Base-by-base conservation (phyloP, 1,140 invertebrate species). In the Aphis craccivora region DNA sequence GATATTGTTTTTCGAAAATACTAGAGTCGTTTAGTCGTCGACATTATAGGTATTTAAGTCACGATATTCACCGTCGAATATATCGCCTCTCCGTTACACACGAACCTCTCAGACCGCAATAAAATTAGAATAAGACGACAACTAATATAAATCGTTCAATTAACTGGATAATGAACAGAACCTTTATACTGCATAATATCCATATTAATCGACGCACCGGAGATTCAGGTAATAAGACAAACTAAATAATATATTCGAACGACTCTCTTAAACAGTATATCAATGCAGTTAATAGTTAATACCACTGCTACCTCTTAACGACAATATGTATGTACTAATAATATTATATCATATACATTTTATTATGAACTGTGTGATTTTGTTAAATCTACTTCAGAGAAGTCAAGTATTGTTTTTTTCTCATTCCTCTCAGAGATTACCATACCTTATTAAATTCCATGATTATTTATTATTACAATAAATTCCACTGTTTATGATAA, bases 81-180 rank as follows among this genome's bases (percentile, higher is more conserved):
- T 86, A 40, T 86, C 35, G 20, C 22, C n/a, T 83, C 37, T 8
- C 81, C 7, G 37, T 25, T 43, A 30, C 23, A 86, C 23, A 43
- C 37, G 83, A 30, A 45, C 22, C 83, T 11, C 23, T 22, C 25
- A 8, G 40, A 30, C 40, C 83, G 83, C 37, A 86, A 86, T 86
- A 86, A 43, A 86, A 86, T 86, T 43, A 43, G 40, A 86, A 86
- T 86, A 86, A 40, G 25, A 86, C 83, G 37, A 40, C 83, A 14
- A 43, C 83, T 4, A 30, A 43, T 86, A 86, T 45, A 86, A 86
- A 86, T 86, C 83, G 83, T 43, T 86, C 83, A 45, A 86, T 86
- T 86, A 86, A 86, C 83, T 30, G 23, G 25, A 86, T 86, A 45
- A 86, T 30, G 40, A 43, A 45, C 40, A 40, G 11, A 86, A 86